Base-by-base conservation (phyloP, 2,888 invertebrate genomes). In the Choreutis nemorana region DNA sequence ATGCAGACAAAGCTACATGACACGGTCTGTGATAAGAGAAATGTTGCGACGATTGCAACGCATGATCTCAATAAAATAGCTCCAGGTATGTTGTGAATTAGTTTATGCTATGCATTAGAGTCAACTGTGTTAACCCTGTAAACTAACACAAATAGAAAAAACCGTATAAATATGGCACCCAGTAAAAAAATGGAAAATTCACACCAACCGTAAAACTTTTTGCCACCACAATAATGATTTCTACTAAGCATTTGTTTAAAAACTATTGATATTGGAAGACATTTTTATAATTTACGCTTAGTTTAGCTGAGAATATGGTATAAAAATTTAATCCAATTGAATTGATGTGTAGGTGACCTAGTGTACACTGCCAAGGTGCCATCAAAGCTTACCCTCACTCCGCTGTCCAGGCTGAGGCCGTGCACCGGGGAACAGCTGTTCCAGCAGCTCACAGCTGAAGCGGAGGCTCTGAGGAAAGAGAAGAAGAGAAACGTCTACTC, bases 401-500 rank as follows among this genome's bases (percentile, higher is more conserved):
- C 92, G 0, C 62, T 92, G 32, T 83, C 83, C 38, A 71, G 86
- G 34, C 55, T 68, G 8, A 82, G 80, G 42, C 68, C 71, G 1
- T 82, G 83, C 48, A 81, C 86, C 0, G 92, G 89, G 0, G 83
- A 83, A 25, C 83, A 86, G 38, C 68, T 92, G 13, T 86, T 90
- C 51, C 67, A 81, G 25, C 83, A 84, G 44, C 73, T 94, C 13
- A 83, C 87, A 30, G 77, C 81, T 0, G 92, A 93, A 55, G 93
- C 93, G 0, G 90, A 93, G 30, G 84, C 85, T 8, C 56, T 89
- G n/a, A 70, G 91, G 30, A 91, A 90, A 54, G 90, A 91, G 50
- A 91, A 91, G 64, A 93, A 93, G 57, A 81, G 91, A 26, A 91
- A 87, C 54, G 87, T 87, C 1, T 87, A 89, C 55, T 88, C 91